Conservation (phyloP, 35 echinoderm and acorn worm species). For the Stichopus chloronotus region DNA sequence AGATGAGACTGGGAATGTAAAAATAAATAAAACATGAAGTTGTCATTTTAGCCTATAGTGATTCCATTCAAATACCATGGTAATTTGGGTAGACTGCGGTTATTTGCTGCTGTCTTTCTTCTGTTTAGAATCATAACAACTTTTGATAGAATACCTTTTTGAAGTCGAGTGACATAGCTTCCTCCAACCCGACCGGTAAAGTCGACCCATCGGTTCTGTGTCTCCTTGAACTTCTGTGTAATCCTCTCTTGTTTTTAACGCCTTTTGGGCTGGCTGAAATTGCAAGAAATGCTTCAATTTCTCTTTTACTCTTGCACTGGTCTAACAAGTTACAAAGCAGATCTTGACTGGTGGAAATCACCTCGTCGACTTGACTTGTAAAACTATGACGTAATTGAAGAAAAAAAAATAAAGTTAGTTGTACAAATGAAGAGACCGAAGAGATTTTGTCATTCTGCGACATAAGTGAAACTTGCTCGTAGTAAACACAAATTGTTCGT, state of each 20-base stretch:
- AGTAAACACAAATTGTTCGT: no score
- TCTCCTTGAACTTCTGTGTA: background rate
- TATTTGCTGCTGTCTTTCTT: no score
- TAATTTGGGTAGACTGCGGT: no score
- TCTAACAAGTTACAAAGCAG: conserved; percentile 9
- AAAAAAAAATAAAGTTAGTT: background rate
- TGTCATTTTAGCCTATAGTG: no score
- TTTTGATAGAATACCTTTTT: conserved; percentile 23
- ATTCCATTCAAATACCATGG: no score
- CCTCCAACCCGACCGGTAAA: conserved; percentile 9
- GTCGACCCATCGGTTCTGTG: background rate
- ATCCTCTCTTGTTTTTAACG: background rate
- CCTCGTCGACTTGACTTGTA: conserved; percentile 19
- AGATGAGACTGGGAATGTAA: no score
- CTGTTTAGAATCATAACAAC: no score
- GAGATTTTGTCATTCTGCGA: no score
- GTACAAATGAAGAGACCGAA: no score
- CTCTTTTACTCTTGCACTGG: conserved; percentile 43
- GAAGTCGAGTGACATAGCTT: conserved; percentile 3
- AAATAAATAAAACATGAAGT: no score
- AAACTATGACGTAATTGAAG: background rate
- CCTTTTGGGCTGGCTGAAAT: conserved; percentile 11
- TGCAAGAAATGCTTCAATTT: conserved; percentile 36
- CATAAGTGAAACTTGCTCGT: no score
- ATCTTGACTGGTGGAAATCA: conserved; percentile 1